These are phyloP conservation scores for Sebastes alutus DNA, from an alignment of 2,797 vertebrate genomes.

Conservation along the genomic window DNA sequence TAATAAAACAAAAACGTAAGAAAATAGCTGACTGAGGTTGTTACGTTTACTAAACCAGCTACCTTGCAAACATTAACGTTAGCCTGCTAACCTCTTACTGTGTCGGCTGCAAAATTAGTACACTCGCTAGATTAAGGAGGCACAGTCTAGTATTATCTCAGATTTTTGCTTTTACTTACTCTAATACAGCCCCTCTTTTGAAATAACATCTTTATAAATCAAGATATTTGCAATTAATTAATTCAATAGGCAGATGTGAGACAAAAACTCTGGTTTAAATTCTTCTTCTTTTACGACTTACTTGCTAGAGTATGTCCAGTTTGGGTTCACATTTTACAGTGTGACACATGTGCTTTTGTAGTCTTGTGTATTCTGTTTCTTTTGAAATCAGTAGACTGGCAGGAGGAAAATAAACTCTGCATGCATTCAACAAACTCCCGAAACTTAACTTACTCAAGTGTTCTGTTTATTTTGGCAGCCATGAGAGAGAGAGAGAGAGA, in stretches of 20 bases:
- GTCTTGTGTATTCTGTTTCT: conserved; percentile 1
- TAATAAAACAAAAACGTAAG: background rate
- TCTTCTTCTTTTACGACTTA: background rate
- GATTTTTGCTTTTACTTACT: background rate
- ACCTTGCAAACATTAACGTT: background rate
- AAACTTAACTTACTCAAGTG: conserved; percentile 12
- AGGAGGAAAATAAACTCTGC: background rate
- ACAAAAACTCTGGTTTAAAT: background rate
- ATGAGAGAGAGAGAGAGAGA: background rate
- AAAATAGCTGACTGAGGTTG: background rate
- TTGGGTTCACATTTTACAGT: background rate
- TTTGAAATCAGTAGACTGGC: background rate
- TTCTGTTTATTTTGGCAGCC: conserved; percentile 46
- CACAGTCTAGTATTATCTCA: background rate
- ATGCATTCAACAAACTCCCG: background rate
- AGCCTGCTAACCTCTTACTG: background rate
- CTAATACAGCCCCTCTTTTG: background rate
- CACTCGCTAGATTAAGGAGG: background rate
- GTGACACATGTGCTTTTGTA: background rate
- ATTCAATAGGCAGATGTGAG: background rate
- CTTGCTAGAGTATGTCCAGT: background rate
- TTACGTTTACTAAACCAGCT: background rate
- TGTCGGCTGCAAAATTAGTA: background rate
- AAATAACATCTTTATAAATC: background rate
- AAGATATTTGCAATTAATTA: background rate